Evolutionary conservation across 2,113 vertebrate genomes (phyloP).

Genomic region (Acinonyx jubatus): DNA sequence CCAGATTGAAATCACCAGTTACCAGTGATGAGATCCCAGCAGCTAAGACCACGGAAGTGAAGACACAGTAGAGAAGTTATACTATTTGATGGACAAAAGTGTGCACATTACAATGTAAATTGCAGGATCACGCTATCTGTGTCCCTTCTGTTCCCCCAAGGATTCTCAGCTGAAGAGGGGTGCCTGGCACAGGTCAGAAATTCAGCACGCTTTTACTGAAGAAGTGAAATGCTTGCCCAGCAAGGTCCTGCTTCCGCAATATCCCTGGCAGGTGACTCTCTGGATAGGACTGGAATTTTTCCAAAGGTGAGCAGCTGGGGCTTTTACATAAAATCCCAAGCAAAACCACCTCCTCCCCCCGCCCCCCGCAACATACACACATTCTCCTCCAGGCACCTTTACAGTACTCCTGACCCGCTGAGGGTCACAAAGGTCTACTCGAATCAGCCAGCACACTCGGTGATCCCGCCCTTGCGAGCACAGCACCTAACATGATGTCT

Average conservation of each 20-base stretch:
- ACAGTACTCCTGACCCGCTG: background rate
- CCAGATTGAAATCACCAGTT: background rate
- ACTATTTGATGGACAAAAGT: background rate
- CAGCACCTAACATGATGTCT: too few species aligned
- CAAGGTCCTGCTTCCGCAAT: background rate
- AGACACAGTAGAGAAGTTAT: background rate
- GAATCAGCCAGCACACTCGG: background rate
- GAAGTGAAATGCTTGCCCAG: background rate
- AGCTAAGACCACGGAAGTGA: too few species aligned
- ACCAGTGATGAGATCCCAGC: background rate
- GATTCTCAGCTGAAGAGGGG: background rate
- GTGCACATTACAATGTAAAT: accelerated
- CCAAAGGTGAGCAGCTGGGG: background rate
- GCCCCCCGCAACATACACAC: background rate
- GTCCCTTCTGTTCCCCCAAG: background rate
- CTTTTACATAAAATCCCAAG: background rate
- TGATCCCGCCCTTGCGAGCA: background rate
- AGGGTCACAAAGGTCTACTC: too few species aligned
- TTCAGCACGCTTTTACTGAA: background rate
- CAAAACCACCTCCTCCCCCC: too few species aligned
- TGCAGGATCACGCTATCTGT: accelerated
- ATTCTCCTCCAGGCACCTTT: background rate
- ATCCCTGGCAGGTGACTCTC: background rate
- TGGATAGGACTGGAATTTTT: background rate
- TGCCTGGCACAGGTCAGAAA: background rate